Conservation (phyloP, 2,113 vertebrate genomes). For the Lophius piscatorius region DNA sequence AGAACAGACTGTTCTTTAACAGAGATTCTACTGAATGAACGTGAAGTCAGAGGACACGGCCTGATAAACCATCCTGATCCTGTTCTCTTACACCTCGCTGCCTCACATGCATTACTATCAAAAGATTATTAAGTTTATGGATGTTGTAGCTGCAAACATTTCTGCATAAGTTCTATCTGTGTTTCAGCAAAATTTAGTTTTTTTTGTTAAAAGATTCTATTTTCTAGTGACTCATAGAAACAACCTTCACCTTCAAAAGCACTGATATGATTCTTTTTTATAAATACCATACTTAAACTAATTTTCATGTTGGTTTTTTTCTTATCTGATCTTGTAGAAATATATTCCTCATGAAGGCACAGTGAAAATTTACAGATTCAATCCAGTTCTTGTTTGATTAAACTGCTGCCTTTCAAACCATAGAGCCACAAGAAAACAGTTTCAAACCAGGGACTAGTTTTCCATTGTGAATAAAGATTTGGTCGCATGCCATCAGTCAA, state of each 20-base stretch:
- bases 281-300: no score
- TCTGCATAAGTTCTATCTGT: neutral
- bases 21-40: neutral
- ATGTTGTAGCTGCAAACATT: neutral
- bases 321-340: neutral
- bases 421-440: no score
- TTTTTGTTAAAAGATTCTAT: neutral
- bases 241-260: neutral
- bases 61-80: neutral
- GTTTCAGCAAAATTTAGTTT: neutral
- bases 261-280: neutral
- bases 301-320: no score
- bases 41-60: neutral
- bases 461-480: no score
- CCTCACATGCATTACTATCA: neutral
- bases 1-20: neutral
- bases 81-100: neutral
- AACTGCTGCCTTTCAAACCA: no score
- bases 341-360: no score
- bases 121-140: slow-evolving; percentile 6
- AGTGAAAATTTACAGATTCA: neutral
- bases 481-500: no score
- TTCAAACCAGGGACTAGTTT: no score
- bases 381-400: no score
- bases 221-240: neutral